A percentile compares a stretch with the other conserved stretches of the same genome.
Evolutionary conservation across 2,113 vertebrate genomes (phyloP).

Genomic region (Manacus vitellinus): DNA sequence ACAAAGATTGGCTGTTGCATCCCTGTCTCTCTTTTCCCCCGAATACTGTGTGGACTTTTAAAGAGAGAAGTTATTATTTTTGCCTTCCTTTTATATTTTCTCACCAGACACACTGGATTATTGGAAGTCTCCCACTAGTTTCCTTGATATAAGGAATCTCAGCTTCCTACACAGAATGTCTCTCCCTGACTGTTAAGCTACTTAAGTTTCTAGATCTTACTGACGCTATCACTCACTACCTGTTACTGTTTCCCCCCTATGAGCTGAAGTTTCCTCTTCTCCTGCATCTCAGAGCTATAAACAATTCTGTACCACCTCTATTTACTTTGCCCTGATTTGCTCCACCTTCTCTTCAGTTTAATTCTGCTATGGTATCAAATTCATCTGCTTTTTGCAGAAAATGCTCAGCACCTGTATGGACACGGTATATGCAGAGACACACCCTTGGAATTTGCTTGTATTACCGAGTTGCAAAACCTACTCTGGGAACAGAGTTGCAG

Average conservation of each 20-base stretch:
- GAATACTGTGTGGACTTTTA: neutral
- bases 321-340: neutral
- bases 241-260: neutral
- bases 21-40: neutral
- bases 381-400: neutral
- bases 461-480: neutral
- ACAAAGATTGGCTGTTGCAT: neutral
- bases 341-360: neutral
- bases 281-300: accelerated
- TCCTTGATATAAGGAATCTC: neutral
- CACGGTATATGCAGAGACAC: neutral
- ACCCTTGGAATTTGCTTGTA: neutral
- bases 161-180: neutral
- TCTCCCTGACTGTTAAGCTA: neutral
- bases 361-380: neutral
- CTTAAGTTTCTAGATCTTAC: neutral
- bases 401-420: neutral
- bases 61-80: neutral
- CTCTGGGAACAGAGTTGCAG: neutral
- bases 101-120: neutral
- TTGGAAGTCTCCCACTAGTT: neutral
- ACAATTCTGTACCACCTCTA: neutral
- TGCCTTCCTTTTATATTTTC: neutral
- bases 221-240: neutral
- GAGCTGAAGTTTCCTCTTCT: neutral